Evolutionary conservation across 2,888 invertebrate genomes (phyloP), one percentile per base, ranked within the genome.

Genomic region (Drosophila sordidapex): DNA sequence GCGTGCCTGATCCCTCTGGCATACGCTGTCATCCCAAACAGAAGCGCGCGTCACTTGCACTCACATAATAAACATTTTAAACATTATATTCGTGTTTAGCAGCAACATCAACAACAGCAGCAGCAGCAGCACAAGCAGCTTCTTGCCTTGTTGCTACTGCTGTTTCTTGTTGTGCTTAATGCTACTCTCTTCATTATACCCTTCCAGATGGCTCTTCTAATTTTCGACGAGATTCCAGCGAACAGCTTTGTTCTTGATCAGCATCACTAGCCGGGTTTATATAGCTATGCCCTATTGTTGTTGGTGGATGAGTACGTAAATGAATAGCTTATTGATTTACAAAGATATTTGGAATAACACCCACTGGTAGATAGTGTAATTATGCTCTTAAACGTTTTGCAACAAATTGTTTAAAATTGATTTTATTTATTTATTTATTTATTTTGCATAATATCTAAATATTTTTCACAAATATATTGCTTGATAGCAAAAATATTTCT

Each of bases 1-100:
- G 40, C 46, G 56, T 46, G 57, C 46, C 51, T 71, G 71, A 58
- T 52, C 60, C 63, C 61, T 31, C 54, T 71, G 64, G 64, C 38
- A 27, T 11, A 38, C 56, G 40, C 56, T 38, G 38, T 38, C 56
- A 38, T 38, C 56, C 38, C 56, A 38, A 56, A n/a, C 76, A 65
- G 33, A 71, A 63, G 58, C 56, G 75, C 86, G 81, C 90, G 86
- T 87, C 86, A 89, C 74, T 89, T 89, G 90, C 86, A 89, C 90
- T 76, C 81, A 89, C 88, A 86, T 86, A 88, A 86, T 86, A 89
- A 86, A 86, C 86, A 86, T 86, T 86, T 86, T 86, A 86, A 86
- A 89, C 86, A 86, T 86, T 86, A 86, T 89, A 88, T 86, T 86
- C 88, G 90, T 86, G 89, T 88, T 89, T 89, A 84, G 85, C 85